phyloP scores from a whole-genome alignment of 1,140 invertebrate genomes.

The Solenopsis fugax region DNA sequence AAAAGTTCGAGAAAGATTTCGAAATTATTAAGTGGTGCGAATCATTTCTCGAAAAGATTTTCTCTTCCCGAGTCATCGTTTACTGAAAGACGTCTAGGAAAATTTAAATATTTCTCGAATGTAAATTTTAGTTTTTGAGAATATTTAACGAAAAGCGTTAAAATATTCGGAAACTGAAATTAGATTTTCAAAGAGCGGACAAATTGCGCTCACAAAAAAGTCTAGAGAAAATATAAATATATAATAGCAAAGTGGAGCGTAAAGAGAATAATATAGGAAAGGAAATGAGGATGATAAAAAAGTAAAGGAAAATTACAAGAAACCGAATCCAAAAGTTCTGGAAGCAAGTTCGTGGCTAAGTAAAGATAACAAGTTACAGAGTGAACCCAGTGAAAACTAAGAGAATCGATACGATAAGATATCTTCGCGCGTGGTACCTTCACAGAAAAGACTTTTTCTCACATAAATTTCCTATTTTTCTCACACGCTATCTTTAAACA shows the following conservation, averaged over 20 bases:
- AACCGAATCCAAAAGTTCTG: not conserved
- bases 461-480: not conserved
- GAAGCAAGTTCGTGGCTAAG: not conserved
- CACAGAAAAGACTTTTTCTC: not conserved
- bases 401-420: not conserved
- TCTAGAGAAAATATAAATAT: conserved; percentile 8
- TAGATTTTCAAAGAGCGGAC: not conserved
- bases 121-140: not conserved
- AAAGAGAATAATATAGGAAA: not conserved
- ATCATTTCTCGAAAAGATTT: no score
- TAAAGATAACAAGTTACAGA: not conserved
- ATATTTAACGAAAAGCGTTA: not conserved
- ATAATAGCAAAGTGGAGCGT: not conserved
- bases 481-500: not conserved
- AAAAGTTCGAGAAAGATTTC: not conserved
- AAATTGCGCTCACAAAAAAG: not conserved
- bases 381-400: not conserved
- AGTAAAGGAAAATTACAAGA: conserved; percentile 1
- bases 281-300: not conserved
- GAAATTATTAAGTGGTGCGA: not conserved
- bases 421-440: not conserved
- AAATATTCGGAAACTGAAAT: not conserved
- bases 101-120: not conserved
- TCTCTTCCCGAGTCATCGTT: not conserved
- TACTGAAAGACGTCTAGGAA: not conserved